Evolutionary conservation across 92 coral and sea anemone species (phyloP), one percentile per base, ranked within the genome.

Genomic region (Phenganax subtilis): DNA sequence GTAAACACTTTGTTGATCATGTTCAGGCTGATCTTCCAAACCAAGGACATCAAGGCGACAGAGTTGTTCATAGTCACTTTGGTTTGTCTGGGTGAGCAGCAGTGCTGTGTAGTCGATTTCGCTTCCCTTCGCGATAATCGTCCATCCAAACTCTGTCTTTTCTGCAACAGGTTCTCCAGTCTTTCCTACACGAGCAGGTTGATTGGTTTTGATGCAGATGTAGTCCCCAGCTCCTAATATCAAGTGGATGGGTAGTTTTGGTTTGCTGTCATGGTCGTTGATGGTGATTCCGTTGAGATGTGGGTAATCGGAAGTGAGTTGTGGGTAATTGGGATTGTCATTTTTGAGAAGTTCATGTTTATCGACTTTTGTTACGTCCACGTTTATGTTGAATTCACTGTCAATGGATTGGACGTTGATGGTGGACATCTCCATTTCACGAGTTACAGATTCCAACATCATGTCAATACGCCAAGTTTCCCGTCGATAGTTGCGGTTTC

Each of bases 91-190:
- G 9, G 83, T 80, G 9, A 62, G n/a, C 55, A 79, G 29, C 12
- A 80, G 29, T 9, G 70, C 72, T 14, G 59, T 30, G 30, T 70
- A 52, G 72, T 62, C 73, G 15, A 80, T 70, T 54, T 63, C 83
- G 6, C 37, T 53, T 29, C 83, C 83, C 30, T 67, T 68, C 6
- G 72, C 57, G 3, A 80, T 12, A 57, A 80, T 80, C 16, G 83
- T 80, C 83, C 61, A 80, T 7, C 83, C 83, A 14, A 80, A 69
- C 47, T 54, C 44, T 16, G 83, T 64, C 44, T 63, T 11, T 70
- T 80, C 75, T 6, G 74, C 75, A 28, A 80, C 83, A 60, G 83
- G 83, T 52, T 63, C 58, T 25, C 80, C 80, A 14, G 80, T 58
- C 30, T 51, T 15, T 16, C 80, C 80, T 12, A 55, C 80, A n/a